Base-by-base conservation (phyloP, 2,888 invertebrate genomes). In the Ophion obscuratus region DNA sequence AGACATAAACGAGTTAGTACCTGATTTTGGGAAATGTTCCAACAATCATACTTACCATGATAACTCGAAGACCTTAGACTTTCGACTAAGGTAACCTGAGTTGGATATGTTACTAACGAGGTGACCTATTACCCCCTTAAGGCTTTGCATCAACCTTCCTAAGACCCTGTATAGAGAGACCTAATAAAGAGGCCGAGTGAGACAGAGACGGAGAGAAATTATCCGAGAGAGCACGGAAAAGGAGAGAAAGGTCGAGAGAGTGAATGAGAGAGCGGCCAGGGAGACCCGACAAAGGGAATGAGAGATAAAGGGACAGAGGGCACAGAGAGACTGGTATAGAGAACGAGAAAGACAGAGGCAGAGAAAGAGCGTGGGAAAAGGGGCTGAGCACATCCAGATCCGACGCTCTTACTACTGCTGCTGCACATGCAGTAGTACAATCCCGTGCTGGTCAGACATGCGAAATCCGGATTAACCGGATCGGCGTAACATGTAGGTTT, bases 361-460 rank as follows among this genome's bases (percentile, higher is more conserved):
- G 40, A n/a, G 14, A 61, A 31, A 44, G 11, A 27, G 47, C 3
- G 17, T 17, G 74, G 20, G 61, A 59, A 53, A 17, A 5, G 3
- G 14, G 17, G 4, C 53, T 53, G 5, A 53, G 53, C 53, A 53
- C 53, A 66, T 59, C n/a, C 17, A 57, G 64, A 24, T 20, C 31
- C 36, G 40, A 67, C n/a, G 44, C 44, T 80, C 71, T 27, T 53
- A 53, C 53, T 53, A 17, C 53, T 53, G 53, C 53, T 62, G 44
- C 64, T 74, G 61, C 14, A 57, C 7, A 27, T n/a, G 57, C 74
- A 67, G 79, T 83, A 53, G 83, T 73, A 7, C 79, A 75, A 67
- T 44, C 7, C 79, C 67, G 59, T 66, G 79, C 47, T 80, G 79
- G 82, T 83, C 79, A 83, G 85, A 81, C 85, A 64, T 67, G 68